Percentiles rank a stretch among this genome's conserved stretches.
Evolutionary conservation across 2,797 vertebrate genomes (phyloP).

Genomic region (Coccyzus lansbergi): DNA sequence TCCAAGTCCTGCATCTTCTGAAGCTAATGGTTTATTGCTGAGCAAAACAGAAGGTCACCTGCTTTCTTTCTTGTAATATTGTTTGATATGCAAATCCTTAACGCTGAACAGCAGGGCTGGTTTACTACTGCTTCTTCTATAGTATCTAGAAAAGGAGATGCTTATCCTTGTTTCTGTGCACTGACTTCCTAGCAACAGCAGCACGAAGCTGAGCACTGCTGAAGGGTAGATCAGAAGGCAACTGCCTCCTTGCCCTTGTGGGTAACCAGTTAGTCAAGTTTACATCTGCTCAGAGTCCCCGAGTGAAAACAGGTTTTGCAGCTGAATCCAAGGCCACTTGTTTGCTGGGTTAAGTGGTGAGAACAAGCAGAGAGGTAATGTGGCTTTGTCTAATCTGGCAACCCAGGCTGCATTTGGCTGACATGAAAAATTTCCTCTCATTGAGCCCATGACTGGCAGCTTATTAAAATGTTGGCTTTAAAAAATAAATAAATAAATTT

Average conservation of each 20-base stretch:
- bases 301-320: background rate
- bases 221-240: background rate
- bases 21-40: background rate
- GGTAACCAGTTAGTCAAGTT: background rate
- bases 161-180: background rate
- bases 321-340: background rate
- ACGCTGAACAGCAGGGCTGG: background rate
- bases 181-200: background rate
- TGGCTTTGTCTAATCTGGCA: background rate
- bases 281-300: background rate
- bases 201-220: fast-evolving
- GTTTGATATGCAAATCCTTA: conserved; percentile 13
- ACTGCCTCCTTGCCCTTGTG: background rate
- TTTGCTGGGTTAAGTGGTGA: conserved; percentile 9
- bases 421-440: background rate
- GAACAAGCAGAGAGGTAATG: background rate
- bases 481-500: background rate
- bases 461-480: background rate
- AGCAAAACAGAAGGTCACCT: background rate
- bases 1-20: background rate
- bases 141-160: background rate
- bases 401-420: background rate
- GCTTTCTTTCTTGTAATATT: background rate
- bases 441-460: background rate
- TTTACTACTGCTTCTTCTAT: background rate